Evolutionary conservation across 2,113 vertebrate genomes (phyloP).

Genomic region (Scartelaos histophorus): DNA sequence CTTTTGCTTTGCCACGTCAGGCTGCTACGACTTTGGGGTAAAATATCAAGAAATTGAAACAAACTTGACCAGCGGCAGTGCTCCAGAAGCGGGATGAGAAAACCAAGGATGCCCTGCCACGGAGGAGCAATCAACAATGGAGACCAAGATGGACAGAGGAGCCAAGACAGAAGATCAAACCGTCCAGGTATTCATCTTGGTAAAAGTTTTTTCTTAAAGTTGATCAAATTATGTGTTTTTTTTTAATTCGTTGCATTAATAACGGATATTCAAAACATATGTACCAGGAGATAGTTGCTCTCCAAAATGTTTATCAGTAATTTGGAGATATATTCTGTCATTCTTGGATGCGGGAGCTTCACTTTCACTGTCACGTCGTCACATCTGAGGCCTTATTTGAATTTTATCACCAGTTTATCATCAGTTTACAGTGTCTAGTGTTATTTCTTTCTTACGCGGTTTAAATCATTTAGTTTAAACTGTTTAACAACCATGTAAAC

Average conservation of each 20-base stretch:
- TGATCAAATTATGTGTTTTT: not conserved
- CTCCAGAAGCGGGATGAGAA: conserved; percentile 5
- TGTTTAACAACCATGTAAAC: not conserved
- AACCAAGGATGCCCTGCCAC: not conserved
- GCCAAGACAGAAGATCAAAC: not conserved
- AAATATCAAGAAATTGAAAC: not conserved
- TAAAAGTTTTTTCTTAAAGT: conserved; percentile 21
- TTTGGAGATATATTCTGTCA: not conserved
- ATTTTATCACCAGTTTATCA: not conserved
- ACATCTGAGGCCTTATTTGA: not conserved
- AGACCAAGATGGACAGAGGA: conserved; percentile 10
- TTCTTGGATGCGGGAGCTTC: not conserved
- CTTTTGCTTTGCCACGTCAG: conserved; percentile 92
- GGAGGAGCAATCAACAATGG: conserved; percentile 8
- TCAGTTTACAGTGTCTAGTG: not conserved
- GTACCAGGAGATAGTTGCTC: not conserved
- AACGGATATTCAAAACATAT: not conserved
- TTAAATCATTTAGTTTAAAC: not conserved
- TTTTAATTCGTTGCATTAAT: too few species aligned
- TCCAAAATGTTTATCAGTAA: not conserved
- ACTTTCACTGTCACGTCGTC: not conserved
- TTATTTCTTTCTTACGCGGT: not conserved
- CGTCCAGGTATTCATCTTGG: conserved; percentile 39
- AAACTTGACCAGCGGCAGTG: not conserved
- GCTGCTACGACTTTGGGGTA: conserved; percentile 54